phyloP scores from a whole-genome alignment of 2,113 vertebrate species.

The Calidris pugnax region DNA sequence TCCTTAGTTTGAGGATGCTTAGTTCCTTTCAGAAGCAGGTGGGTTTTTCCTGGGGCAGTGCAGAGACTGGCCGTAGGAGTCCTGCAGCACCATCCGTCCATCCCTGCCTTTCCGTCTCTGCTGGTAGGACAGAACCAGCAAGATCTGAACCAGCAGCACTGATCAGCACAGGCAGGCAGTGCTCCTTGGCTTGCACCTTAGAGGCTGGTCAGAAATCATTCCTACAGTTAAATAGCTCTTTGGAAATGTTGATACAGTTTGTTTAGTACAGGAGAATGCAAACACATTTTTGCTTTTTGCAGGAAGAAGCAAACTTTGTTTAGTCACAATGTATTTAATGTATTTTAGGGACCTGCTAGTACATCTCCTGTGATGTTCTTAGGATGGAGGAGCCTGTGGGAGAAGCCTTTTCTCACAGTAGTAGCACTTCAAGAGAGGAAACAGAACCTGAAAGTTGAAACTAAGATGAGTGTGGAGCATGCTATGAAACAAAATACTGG shows the following conservation, averaged over 20 bases:
- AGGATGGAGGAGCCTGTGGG: not conserved
- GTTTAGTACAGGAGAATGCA: not conserved
- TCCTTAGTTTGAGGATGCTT: not conserved
- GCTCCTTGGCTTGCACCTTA: not conserved
- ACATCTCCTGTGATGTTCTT: not conserved
- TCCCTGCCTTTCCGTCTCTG: not conserved
- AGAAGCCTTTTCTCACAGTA: not conserved
- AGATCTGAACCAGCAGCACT: not conserved
- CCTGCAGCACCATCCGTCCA: not conserved
- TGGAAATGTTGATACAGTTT: not conserved
- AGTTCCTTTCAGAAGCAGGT: not conserved
- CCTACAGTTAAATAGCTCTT: not conserved
- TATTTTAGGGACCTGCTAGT: not conserved
- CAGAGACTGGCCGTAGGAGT: not conserved
- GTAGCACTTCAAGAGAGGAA: not conserved
- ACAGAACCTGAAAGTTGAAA: not conserved
- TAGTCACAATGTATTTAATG: not conserved
- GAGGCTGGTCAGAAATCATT: not conserved
- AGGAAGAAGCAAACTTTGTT: not conserved
- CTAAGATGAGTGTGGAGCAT: fast-evolving
- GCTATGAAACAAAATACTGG: not conserved
- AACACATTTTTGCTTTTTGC: not conserved
- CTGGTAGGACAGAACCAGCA: not conserved
- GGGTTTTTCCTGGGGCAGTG: not conserved
- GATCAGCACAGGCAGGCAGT: fast-evolving